Evolutionary conservation across 2,113 vertebrate species (phyloP), one percentile per base, ranked within the genome.

Genomic region (Urocitellus parryii): DNA sequence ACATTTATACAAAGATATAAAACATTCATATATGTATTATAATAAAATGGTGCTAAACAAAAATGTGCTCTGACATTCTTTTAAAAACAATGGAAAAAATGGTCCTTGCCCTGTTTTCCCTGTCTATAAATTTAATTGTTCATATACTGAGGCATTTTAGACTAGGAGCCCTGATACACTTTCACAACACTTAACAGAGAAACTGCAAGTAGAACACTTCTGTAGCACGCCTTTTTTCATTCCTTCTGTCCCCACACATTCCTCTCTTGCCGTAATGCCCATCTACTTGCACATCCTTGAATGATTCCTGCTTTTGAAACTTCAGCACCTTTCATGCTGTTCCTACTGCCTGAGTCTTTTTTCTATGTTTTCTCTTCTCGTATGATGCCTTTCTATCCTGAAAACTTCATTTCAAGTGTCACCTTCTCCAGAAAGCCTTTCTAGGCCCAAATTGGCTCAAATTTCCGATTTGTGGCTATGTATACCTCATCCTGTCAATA

Each of bases 311-410:
- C 25, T 87, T 61, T 70, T 51, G 76, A 29, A 77, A 65, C 42
- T 51, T 78, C 8, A 61, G 63, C 61, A 72, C 25, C n/a, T 53
- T 77, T n/a, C 22, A 51, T 29, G 25, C 18, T 58, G 0, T 56
- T 58, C 29, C 4, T 12, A 74, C 58, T 68, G 5, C 2, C 7
- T 39, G 0, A 0, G 9, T 10, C 32, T 45, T 27, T 6, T 32
- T 67, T 85, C 74, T 80, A 8, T 70, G 45, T 48, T 61, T 29
- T 37, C 37, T 24, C 24, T 77, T 61, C 22, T 45, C 45, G 16
- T 22, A 24, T 14, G 61, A 85, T 39, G 20, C 42, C 17, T 73
- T 32, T 20, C 7, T 51, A 61, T 37, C 8, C 45, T 89, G 61
- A 42, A 70, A 70, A 86, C 68, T 24, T 29, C 16, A 48, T 14